A percentile compares a stretch with the other conserved stretches of the same genome.
phyloP scores from a whole-genome alignment of 2,888 invertebrate genomes.

The Cylloceria caligata region DNA sequence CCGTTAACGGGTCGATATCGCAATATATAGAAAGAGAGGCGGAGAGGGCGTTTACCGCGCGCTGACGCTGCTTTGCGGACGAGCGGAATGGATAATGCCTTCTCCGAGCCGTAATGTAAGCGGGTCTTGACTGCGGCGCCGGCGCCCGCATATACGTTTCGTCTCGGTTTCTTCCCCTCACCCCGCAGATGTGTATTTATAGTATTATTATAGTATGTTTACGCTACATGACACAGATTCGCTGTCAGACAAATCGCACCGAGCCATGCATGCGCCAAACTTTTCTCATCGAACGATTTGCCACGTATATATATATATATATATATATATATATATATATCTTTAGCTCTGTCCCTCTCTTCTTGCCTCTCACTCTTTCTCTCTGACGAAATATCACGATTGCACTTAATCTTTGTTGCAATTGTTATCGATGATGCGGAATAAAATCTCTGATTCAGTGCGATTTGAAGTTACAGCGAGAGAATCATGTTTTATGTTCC shows the following conservation, averaged over 20 bases:
- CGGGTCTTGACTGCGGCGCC: constrained; percentile 75
- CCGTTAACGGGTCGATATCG: constrained; percentile 49
- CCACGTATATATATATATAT: constrained; percentile 20
- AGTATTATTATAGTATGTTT: constrained; percentile 81
- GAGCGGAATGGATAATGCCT: constrained; percentile 76
- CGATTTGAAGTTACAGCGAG: too few species aligned
- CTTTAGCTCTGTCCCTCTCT: too few species aligned
- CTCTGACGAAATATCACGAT: too few species aligned
- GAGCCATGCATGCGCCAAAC: constrained; percentile 23
- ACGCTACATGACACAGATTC: constrained; percentile 81
- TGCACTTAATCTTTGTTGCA: too few species aligned
- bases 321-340: too few species aligned
- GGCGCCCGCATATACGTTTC: constrained; percentile 78
- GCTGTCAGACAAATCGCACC: constrained; percentile 58
- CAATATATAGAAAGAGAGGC: constrained; percentile 4
- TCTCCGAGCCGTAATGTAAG: constrained; percentile 75
- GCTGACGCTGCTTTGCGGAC: constrained; percentile 65
- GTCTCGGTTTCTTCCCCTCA: constrained; percentile 74
- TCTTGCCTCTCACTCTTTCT: too few species aligned
- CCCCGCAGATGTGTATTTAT: constrained; percentile 76
- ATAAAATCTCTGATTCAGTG: too few species aligned
- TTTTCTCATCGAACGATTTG: constrained; percentile 23
- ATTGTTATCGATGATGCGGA: too few species aligned
- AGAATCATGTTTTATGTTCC: too few species aligned
- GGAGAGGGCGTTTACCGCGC: constrained; percentile 40